Conservation (phyloP, 2,888 invertebrate species). For the Dioctria linearis region DNA sequence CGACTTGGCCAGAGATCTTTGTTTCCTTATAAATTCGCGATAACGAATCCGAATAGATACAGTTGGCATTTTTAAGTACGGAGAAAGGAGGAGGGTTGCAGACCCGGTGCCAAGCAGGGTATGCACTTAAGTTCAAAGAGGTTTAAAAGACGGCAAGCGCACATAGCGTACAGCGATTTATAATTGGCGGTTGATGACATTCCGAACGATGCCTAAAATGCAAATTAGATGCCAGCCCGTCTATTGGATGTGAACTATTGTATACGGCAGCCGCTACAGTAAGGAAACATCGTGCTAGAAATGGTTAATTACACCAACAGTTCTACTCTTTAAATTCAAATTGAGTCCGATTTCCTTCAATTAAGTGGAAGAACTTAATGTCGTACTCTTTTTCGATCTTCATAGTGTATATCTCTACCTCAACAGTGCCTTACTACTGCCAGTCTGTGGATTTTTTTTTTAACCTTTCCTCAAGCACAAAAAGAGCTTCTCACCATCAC, state of each 20-base stretch:
- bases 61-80: conserved; percentile 12
- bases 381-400: conserved; percentile 3
- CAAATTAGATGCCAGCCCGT: conserved; percentile 48
- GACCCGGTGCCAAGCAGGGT: conserved; percentile 13
- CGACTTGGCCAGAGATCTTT: conserved; percentile 18
- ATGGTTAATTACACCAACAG: conserved; percentile 44
- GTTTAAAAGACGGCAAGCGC: conserved; percentile 29
- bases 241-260: conserved; percentile 19
- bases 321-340: conserved; percentile 48
- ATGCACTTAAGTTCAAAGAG: conserved; percentile 31
- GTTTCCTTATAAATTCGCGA: conserved; percentile 51
- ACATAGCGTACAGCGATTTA: conserved; percentile 56
- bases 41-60: conserved; percentile 41
- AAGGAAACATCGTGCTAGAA: conserved; percentile 37
- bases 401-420: neutral
- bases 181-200: conserved; percentile 58
- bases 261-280: neutral
- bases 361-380: conserved; percentile 46
- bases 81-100: conserved; percentile 12
- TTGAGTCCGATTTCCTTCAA: conserved; percentile 49
- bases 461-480: neutral
- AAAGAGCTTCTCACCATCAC: conserved; percentile 18
- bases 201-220: conserved; percentile 57
- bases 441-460: neutral
- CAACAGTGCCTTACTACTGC: conserved; percentile 4